Conservation (phyloP, 2,113 vertebrate genomes). For the Catharus bicknelli region DNA sequence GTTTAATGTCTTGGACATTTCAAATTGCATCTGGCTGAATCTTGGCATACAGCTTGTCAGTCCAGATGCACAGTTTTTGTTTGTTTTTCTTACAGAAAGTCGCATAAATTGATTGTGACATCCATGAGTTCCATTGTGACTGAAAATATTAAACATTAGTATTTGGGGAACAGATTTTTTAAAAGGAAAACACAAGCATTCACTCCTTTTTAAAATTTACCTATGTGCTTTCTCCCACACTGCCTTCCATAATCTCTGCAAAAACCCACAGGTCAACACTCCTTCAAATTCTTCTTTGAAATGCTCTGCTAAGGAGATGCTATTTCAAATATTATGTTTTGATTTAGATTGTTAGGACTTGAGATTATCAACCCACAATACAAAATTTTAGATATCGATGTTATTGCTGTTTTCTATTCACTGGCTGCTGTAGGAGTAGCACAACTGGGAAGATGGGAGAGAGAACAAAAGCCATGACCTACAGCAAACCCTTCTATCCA, state of each 20-base stretch:
- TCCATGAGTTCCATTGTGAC: background rate
- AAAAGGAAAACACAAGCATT: background rate
- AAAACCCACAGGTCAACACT: background rate
- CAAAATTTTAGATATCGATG: background rate
- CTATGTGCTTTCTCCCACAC: background rate
- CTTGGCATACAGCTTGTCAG: constrained; percentile 69
- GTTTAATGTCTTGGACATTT: constrained; percentile 57
- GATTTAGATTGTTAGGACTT: background rate
- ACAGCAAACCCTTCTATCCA: background rate
- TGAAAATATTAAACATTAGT: constrained; percentile 26
- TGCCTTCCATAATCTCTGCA: background rate
- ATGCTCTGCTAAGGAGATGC: background rate
- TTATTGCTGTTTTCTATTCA: background rate
- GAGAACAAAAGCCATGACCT: background rate
- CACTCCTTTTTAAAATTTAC: background rate
- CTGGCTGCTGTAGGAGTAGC: background rate
- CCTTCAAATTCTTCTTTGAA: background rate
- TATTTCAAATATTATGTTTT: background rate
- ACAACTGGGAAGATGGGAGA: background rate
- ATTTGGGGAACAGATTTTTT: background rate
- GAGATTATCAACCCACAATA: background rate
- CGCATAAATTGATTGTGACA: background rate
- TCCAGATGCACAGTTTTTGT: constrained; percentile 55
- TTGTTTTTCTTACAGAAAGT: constrained; percentile 24
- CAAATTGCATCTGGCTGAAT: constrained; percentile 69